Conservation (phyloP, 2,888 invertebrate genomes). For the Andricus quercusramuli region DNA sequence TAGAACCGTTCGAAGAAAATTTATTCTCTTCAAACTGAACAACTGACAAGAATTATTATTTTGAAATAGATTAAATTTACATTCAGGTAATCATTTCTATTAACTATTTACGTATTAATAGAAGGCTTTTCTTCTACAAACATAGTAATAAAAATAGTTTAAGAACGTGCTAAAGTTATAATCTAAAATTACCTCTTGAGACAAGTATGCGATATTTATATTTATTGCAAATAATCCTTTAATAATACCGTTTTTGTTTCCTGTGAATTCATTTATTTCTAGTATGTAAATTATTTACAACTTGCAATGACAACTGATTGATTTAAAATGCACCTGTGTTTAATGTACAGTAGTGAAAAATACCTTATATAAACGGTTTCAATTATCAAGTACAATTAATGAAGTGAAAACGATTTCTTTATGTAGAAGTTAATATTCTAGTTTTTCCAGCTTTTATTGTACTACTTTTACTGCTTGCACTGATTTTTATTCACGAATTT, state of each 20-base stretch:
- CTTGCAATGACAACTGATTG: background rate
- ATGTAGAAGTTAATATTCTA: background rate
- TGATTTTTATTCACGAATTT: background rate
- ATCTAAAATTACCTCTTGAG: background rate
- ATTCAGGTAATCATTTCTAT: background rate
- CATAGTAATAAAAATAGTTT: background rate
- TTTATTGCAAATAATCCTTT: background rate
- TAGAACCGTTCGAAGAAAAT: background rate
- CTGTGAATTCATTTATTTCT: background rate
- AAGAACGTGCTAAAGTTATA: background rate
- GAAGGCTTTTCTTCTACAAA: background rate
- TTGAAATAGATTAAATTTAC: background rate
- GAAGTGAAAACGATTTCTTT: background rate
- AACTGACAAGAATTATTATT: background rate
- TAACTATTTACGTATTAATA: background rate
- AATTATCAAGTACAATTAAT: background rate
- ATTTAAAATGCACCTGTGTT: background rate
- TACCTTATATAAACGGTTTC: background rate
- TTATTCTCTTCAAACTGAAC: background rate
- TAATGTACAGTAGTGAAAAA: background rate
- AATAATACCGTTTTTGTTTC: background rate
- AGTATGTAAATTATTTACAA: background rate
- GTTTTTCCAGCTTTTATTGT: background rate
- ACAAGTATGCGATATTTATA: background rate
- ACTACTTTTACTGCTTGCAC: background rate